A percentile compares a stretch with the other conserved stretches of the same genome.
phyloP scores from a whole-genome alignment of 2,888 invertebrate genomes.

The Linnaemya vulpina region DNA sequence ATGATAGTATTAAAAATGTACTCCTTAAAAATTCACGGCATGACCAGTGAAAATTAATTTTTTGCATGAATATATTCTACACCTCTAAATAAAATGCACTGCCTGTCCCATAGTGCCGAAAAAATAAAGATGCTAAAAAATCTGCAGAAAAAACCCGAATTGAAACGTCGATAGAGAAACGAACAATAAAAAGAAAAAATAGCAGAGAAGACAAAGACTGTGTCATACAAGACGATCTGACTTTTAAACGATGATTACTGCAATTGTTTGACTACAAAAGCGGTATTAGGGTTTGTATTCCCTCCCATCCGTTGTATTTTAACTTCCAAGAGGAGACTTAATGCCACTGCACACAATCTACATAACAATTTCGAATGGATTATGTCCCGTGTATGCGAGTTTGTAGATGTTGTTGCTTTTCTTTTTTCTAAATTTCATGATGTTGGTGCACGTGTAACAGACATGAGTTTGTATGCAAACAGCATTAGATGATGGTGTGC shows the following conservation, averaged over 20 bases:
- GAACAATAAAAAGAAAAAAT: slow-evolving; percentile 5
- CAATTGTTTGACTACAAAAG: slow-evolving; percentile 69
- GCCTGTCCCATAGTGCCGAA: background rate
- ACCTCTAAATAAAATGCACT: background rate
- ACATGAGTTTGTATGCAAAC: slow-evolving; percentile 18
- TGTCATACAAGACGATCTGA: slow-evolving; percentile 48
- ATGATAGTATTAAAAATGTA: no score
- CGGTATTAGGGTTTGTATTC: slow-evolving; percentile 46
- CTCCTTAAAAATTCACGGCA: no score
- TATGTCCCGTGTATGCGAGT: slow-evolving; percentile 18
- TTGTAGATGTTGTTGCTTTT: slow-evolving; percentile 18
- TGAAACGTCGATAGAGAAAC: slow-evolving; percentile 43
- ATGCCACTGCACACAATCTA: slow-evolving; percentile 18
- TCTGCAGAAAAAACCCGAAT: background rate
- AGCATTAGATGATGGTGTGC: background rate
- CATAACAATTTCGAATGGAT: slow-evolving; percentile 33
- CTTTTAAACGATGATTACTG: slow-evolving; percentile 63
- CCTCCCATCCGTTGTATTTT: background rate
- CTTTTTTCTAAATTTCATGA: background rate
- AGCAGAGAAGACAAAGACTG: slow-evolving; percentile 21
- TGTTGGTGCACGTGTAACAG: slow-evolving; percentile 37
- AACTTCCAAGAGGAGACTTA: slow-evolving; percentile 12
- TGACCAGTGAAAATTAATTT: background rate
- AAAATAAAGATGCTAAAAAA: background rate
- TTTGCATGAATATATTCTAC: background rate